Base-by-base conservation (phyloP, 2,113 vertebrate genomes). In the Sisor rabdophorus region DNA sequence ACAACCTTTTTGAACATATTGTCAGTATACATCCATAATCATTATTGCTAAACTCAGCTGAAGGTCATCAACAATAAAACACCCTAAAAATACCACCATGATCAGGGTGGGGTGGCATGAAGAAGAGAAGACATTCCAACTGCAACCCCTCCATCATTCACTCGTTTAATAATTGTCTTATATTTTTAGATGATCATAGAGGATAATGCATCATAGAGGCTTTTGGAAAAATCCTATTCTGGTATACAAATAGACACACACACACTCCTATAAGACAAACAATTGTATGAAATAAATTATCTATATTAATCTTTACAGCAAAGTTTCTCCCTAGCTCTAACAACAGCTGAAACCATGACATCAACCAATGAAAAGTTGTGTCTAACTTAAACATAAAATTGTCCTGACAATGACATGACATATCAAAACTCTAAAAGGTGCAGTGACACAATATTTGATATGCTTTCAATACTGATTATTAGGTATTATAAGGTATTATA, bases 171-270 rank as follows among this genome's bases (percentile, higher is more conserved):
- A 90, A 89, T 88, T 87, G 82, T 89, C 84, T 82, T 81, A 83
- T 88, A 90, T 90, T 89, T 88, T 85, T 90, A 89, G 89, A 86
- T 87, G n/a, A n/a, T n/a, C n/a, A n/a, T n/a, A n/a, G n/a, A n/a
- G n/a, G n/a, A n/a, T n/a, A n/a, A n/a, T n/a, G n/a, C n/a, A n/a
- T 81, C 75, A 82, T 82, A 80, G 83, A 80, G 4, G 16, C 58
- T 72, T 72, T 71, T 84, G 81, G 83, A 59, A 84, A 82, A 80
- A 71, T 79, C 55, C 64, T 72, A 75, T 78, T 84, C 74, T 72
- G 82, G 20, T 65, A 15, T 19, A 26, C 73, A n/a, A 36, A 76
- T n/a, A n/a, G n/a, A n/a, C n/a, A n/a, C 7, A 76, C 61, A 77
- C 44, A 61, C 22, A 71, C 47, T 11, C 55, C 52, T 70, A 73